A percentile compares a stretch with the other conserved stretches of the same genome.
Evolutionary conservation across 1,140 invertebrate species (phyloP).

Genomic region (Leptinotarsa undecemlineata): DNA sequence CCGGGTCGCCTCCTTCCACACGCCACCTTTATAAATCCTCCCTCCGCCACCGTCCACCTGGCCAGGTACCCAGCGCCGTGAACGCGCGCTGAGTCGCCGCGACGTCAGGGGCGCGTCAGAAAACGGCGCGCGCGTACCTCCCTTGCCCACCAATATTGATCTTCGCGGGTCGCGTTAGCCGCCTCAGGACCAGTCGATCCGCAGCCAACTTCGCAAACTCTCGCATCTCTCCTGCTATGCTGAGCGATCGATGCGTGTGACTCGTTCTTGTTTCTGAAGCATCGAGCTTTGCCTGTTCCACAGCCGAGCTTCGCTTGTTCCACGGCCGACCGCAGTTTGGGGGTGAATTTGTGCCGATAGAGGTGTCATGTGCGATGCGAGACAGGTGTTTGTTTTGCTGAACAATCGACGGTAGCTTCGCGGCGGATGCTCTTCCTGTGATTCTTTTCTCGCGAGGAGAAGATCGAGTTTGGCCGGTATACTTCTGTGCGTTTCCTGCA

Average conservation of each 20-base stretch:
- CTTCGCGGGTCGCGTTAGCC: constrained; percentile 31
- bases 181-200: constrained; percentile 44
- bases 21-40: background rate
- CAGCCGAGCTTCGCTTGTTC: background rate
- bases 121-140: constrained; percentile 28
- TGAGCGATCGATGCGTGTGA: background rate
- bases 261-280: background rate
- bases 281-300: background rate
- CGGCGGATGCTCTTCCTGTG: constrained; percentile 3
- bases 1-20: background rate
- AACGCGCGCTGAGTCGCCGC: background rate
- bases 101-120: background rate
- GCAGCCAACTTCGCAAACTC: constrained; percentile 23
- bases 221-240: constrained; percentile 11
- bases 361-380: constrained; percentile 1
- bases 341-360: background rate
- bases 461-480: background rate
- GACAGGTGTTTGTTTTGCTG: constrained; percentile 2
- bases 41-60: constrained; percentile 2
- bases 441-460: background rate
- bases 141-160: constrained; percentile 42
- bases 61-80: background rate
- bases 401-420: background rate
- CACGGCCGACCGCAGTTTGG: background rate
- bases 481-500: background rate